phyloP scores from a whole-genome alignment of 1,140 invertebrate genomes.

The Diuraphis noxia region DNA sequence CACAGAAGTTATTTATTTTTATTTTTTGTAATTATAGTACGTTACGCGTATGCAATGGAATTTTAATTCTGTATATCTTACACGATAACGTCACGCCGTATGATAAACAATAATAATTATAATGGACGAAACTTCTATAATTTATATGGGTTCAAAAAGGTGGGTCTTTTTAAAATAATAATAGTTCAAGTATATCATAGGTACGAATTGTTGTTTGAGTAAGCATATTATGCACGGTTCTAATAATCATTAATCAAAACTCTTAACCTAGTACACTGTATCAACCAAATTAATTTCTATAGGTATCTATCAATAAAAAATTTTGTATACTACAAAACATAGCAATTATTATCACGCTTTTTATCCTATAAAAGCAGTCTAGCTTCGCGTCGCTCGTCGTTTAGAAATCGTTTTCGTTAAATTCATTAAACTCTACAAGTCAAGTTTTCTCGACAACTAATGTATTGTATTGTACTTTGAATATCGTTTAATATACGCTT shows the following conservation, averaged over 20 bases:
- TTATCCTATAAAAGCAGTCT: background rate
- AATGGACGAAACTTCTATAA: background rate
- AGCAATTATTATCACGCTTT: background rate
- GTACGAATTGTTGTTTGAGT: background rate
- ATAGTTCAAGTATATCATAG: background rate
- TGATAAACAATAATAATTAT: background rate
- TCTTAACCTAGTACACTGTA: background rate
- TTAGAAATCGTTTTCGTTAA: background rate
- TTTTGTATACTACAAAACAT: background rate
- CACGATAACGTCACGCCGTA: background rate
- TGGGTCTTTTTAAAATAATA: background rate
- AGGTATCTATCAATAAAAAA: background rate
- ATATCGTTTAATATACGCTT: background rate
- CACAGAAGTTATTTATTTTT: background rate
- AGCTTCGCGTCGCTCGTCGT: no score
- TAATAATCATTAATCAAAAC: background rate
- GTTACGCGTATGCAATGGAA: background rate
- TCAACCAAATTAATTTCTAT: background rate
- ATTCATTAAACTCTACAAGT: background rate
- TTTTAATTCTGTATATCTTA: background rate
- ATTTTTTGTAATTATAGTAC: background rate
- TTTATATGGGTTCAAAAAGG: background rate
- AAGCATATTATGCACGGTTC: background rate
- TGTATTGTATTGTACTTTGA: background rate
- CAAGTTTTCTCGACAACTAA: background rate